Percentiles rank a stretch among this genome's conserved stretches.
phyloP scores from a whole-genome alignment of 2,113 vertebrate genomes.

The Piprites chloris region DNA sequence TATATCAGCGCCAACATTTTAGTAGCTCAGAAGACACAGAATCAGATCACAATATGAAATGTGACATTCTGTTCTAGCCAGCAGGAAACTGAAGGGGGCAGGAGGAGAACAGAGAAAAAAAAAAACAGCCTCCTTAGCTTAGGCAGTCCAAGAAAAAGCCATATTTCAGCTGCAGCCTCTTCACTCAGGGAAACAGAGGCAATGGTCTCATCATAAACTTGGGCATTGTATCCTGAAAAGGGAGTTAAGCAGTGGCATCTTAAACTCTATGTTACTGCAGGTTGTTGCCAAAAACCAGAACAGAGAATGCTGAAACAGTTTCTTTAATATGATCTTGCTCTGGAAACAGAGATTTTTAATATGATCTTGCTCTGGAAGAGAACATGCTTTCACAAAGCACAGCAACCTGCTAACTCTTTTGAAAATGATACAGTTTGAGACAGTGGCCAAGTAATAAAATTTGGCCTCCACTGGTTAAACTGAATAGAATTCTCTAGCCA shows the following conservation, averaged over 20 bases:
- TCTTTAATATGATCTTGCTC: neutral
- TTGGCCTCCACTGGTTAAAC: neutral
- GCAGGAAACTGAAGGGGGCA: neutral
- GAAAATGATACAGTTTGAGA: neutral
- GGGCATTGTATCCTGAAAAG: neutral
- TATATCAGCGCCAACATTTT: neutral
- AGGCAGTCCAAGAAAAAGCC: neutral
- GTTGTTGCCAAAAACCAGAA: neutral
- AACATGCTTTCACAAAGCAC: neutral
- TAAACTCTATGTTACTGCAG: neutral
- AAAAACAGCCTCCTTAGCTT: neutral
- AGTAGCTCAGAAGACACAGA: neutral
- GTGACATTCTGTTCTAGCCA: neutral
- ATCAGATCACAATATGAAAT: neutral
- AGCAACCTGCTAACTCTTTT: neutral
- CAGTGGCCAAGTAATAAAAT: neutral
- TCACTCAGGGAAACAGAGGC: neutral
- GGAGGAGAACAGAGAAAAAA: neutral
- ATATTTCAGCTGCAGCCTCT: neutral
- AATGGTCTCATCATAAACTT: neutral
- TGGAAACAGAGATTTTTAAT: neutral
- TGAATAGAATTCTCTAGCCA: neutral
- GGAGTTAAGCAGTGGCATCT: neutral
- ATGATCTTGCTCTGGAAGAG: neutral
- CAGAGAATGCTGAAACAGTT: neutral